Conservation (phyloP, 2,888 invertebrate species). For the Portevinia maculata region DNA sequence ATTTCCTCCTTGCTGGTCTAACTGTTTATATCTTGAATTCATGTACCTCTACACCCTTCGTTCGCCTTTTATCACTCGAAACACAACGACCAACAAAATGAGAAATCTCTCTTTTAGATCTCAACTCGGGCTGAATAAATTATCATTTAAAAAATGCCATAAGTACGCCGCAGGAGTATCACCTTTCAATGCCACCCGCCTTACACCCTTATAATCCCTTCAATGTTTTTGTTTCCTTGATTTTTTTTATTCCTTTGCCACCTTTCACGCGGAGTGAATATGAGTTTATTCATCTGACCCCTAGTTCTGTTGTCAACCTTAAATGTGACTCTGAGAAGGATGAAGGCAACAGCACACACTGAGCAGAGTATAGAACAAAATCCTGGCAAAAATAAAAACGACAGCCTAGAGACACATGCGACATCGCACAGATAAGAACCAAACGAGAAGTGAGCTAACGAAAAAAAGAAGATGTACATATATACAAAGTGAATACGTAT, state of each 20-base stretch:
- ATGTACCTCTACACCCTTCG: slow-evolving; percentile 30
- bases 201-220: slow-evolving; percentile 62
- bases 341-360: slow-evolving; percentile 17
- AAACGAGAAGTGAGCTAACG: slow-evolving; percentile 67
- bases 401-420: slow-evolving; percentile 83
- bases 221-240: slow-evolving; percentile 41
- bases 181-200: slow-evolving; percentile 67
- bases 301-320: slow-evolving; percentile 57
- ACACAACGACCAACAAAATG: slow-evolving; percentile 65
- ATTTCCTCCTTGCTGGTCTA: slow-evolving; percentile 44
- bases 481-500: slow-evolving; percentile 47
- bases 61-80: slow-evolving; percentile 51
- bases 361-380: slow-evolving; percentile 34
- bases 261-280: slow-evolving; percentile 49
- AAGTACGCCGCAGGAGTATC: slow-evolving; percentile 74
- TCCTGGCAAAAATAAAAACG: slow-evolving; percentile 80
- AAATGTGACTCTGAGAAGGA: slow-evolving; percentile 56
- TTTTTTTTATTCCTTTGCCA: slow-evolving; percentile 40
- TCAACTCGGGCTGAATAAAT: slow-evolving; percentile 70
- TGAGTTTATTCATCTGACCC: slow-evolving; percentile 66
- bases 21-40: slow-evolving; percentile 38
- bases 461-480: slow-evolving; percentile 24
- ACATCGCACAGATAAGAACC: slow-evolving; percentile 74
- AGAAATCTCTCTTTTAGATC: slow-evolving; percentile 66
- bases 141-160: slow-evolving; percentile 74